Evolutionary conservation across 2,888 invertebrate species (phyloP).

Genomic region (Sicus ferrugineus): DNA sequence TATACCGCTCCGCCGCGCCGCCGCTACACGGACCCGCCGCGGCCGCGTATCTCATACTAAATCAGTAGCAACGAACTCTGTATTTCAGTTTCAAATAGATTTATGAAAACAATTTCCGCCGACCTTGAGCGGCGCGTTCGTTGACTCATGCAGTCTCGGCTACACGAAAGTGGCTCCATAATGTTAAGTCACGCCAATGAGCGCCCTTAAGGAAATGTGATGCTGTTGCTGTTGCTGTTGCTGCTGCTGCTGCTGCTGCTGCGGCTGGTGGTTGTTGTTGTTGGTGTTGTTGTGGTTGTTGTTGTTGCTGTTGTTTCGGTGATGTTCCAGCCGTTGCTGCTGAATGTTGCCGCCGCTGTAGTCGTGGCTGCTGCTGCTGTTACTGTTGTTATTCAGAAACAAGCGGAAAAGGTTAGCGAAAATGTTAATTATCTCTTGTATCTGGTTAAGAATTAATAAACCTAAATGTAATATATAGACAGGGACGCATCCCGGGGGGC

Average conservation of each 20-base stretch:
- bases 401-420: too few relatives aligned
- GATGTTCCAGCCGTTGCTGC: neutral
- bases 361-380: too few relatives aligned
- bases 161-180: neutral
- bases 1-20: neutral
- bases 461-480: too few relatives aligned
- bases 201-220: neutral
- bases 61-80: conserved; percentile 34
- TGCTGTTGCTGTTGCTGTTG: neutral
- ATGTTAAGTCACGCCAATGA: neutral
- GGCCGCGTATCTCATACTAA: conserved; percentile 6
- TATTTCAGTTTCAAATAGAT: conserved; percentile 15
- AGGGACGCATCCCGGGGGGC: too few relatives aligned
- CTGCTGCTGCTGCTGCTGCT: neutral
- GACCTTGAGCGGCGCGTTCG: conserved; percentile 25
- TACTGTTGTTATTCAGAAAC: too few relatives aligned
- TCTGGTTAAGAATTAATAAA: too few relatives aligned
- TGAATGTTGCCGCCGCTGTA: neutral
- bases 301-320: neutral
- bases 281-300: neutral
- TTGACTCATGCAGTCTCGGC: conserved; percentile 26
- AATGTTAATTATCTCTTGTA: too few relatives aligned
- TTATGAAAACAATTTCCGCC: neutral
- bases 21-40: neutral
- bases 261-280: neutral